Evolutionary conservation across 1,140 invertebrate genomes (phyloP).

Genomic region (Seison nebaliae): DNA sequence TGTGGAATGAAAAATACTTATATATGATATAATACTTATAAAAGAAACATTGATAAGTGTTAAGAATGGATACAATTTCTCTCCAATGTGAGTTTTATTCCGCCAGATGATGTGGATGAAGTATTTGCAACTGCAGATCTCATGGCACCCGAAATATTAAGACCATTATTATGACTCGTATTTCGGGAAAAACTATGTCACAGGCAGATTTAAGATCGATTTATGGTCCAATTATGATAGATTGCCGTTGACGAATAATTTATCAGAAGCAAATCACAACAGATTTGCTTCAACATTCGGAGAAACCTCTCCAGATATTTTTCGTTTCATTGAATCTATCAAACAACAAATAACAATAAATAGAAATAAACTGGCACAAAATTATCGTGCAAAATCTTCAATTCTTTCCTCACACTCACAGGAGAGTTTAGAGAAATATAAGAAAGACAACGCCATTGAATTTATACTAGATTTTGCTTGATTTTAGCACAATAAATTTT

Average conservation of each 20-base stretch:
- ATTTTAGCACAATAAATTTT: too few relatives aligned
- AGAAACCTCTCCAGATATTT: too few relatives aligned
- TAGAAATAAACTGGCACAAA: too few relatives aligned
- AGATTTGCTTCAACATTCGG: not conserved
- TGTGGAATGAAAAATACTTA: too few relatives aligned
- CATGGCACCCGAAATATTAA: not conserved
- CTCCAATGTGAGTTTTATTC: not conserved
- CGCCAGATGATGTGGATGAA: not conserved
- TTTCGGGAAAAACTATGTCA: conserved; percentile 2
- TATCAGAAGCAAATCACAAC: not conserved
- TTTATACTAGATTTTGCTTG: too few relatives aligned
- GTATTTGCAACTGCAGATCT: not conserved
- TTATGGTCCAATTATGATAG: conserved; percentile 1
- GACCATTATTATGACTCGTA: not conserved
- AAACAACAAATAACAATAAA: too few relatives aligned
- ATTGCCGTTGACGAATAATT: conserved; percentile 3
- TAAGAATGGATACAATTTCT: not conserved
- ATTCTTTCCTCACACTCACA: too few relatives aligned
- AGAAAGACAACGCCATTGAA: too few relatives aligned
- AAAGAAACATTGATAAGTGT: not conserved
- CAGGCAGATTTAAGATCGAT: conserved; percentile 1
- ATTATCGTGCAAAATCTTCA: too few relatives aligned
- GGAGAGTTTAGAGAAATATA: too few relatives aligned
- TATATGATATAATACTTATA: too few relatives aligned
- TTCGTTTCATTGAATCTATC: too few relatives aligned